These are phyloP conservation scores for Mastomys natalensis DNA, from an alignment of 2,113 vertebrate genomes.

Conservation along the genomic window DNA sequence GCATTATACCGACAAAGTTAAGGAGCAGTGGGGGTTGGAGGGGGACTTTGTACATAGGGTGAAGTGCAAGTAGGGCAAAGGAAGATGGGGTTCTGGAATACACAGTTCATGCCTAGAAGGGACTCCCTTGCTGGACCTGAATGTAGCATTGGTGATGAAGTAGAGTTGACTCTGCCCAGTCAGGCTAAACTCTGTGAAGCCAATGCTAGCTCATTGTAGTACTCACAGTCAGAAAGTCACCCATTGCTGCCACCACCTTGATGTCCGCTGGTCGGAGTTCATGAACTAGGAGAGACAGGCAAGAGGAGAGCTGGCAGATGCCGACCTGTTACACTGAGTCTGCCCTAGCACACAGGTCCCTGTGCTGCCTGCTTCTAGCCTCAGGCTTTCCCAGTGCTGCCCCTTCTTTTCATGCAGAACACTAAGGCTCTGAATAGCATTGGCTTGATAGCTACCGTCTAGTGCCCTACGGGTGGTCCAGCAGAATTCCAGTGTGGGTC, in stretches of 20 bases:
- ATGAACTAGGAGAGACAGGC: constrained; percentile 87
- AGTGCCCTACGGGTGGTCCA: not conserved
- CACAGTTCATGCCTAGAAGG: not conserved
- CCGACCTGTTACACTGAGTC: not conserved
- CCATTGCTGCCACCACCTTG: constrained; percentile 92
- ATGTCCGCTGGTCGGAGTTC: constrained; percentile 92
- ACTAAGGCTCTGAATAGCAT: not conserved
- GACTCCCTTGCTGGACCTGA: not conserved
- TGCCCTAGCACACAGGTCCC: not conserved
- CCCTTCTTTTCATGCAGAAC: not conserved
- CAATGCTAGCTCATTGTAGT: fast-evolving
- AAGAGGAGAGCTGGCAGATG: not conserved
- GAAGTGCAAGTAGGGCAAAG: not conserved
- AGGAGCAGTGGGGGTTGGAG: not conserved
- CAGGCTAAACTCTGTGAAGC: not conserved
- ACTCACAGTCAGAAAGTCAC: constrained; percentile 95
- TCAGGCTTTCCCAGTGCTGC: not conserved
- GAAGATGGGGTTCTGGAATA: not conserved
- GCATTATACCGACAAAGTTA: not conserved
- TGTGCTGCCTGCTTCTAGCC: not conserved
- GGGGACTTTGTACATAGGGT: not conserved
- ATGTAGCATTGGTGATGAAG: fast-evolving
- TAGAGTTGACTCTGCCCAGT: fast-evolving
- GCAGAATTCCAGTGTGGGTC: not conserved
- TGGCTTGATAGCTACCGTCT: not conserved